Evolutionary conservation across 2,113 vertebrate genomes (phyloP).

Genomic region (Aplodontia rufa): DNA sequence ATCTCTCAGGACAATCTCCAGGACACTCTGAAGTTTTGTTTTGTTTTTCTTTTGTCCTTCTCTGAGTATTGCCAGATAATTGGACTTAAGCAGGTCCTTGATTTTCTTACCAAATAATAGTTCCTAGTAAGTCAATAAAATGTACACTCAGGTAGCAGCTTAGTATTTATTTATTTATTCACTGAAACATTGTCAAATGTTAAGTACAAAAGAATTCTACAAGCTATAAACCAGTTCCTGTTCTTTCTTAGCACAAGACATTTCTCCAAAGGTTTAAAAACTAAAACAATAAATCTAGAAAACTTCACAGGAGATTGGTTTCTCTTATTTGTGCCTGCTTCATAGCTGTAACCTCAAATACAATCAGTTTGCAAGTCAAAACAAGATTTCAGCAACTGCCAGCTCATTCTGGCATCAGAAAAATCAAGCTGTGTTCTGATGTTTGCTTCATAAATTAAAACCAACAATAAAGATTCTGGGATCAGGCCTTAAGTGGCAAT

Average conservation of each 20-base stretch:
- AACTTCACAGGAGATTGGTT: neutral
- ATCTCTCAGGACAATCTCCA: neutral
- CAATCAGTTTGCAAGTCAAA: conserved; percentile 66
- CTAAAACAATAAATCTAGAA: neutral
- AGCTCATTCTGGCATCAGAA: conserved; percentile 64
- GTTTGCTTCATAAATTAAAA: conserved; percentile 68
- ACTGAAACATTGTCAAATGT: neutral
- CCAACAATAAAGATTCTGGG: conserved; percentile 63
- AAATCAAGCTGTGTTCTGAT: conserved; percentile 62
- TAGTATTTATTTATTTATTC: neutral
- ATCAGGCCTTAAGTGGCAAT: conserved; percentile 56
- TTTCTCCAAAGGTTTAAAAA: neutral
- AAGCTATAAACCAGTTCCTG: neutral
- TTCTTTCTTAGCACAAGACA: neutral
- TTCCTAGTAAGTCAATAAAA: neutral
- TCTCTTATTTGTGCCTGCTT: neutral
- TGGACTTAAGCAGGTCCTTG: neutral
- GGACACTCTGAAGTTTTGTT: neutral
- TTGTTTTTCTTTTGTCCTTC: no score
- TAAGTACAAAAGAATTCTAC: neutral
- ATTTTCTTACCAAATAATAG: conserved; percentile 5
- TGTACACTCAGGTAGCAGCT: neutral
- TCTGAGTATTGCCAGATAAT: neutral
- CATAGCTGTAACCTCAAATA: conserved; percentile 26
- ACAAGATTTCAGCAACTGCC: conserved; percentile 59